A percentile compares a stretch with the other conserved stretches of the same genome.
Conservation (phyloP, 2,113 vertebrate genomes). For the Nanorana parkeri region DNA sequence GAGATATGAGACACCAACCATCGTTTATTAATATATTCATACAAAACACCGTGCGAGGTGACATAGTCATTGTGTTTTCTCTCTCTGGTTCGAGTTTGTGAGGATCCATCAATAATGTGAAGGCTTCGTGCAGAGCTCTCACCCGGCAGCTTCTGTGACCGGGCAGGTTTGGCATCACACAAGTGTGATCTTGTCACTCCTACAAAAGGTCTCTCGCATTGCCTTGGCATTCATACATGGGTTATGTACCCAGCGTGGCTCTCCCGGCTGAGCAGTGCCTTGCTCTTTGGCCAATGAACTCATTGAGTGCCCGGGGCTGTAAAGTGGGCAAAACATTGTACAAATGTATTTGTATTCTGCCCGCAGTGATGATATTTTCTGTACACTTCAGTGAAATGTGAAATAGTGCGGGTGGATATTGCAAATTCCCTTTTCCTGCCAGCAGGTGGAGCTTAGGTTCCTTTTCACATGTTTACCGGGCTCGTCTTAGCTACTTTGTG, state of each 20-base stretch:
- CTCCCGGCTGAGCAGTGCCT: not conserved
- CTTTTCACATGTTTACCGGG: too few relatives aligned
- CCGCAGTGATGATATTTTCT: too few relatives aligned
- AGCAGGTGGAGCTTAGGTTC: too few relatives aligned
- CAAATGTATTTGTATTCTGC: too few relatives aligned
- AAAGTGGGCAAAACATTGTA: too few relatives aligned
- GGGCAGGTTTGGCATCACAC: not conserved
- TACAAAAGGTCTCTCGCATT: not conserved
- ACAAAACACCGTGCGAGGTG: not conserved
- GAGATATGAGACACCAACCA: not conserved
- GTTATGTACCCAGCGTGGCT: not conserved
- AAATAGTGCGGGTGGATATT: too few relatives aligned
- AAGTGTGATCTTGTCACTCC: not conserved
- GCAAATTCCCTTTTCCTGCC: too few relatives aligned
- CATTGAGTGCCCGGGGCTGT: too few relatives aligned
- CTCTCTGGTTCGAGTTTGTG: not conserved
- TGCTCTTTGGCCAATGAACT: too few relatives aligned
- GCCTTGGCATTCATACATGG: too few relatives aligned
- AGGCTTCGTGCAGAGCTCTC: conserved; percentile 13
- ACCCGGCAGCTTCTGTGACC: conserved; percentile 25
- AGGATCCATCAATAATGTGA: not conserved
- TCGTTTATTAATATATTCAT: conserved; percentile 16
- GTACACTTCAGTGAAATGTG: too few relatives aligned
- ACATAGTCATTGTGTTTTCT: not conserved
- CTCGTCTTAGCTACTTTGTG: too few relatives aligned